Evolutionary conservation across 1,140 invertebrate genomes (phyloP).

Genomic region (Penaeus vannamei): DNA sequence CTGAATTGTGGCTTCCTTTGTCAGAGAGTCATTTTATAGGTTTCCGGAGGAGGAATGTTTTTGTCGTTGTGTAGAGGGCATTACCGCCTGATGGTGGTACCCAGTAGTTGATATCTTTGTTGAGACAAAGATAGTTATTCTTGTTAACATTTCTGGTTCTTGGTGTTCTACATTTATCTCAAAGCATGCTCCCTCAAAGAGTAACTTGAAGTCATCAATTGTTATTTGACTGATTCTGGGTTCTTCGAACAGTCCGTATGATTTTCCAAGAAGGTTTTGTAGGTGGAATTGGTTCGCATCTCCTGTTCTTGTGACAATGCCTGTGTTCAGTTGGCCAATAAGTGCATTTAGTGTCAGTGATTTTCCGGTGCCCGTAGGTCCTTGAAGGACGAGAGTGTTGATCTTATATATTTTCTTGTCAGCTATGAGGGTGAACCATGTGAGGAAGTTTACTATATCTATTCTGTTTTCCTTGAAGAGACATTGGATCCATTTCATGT

Average conservation of each 20-base stretch:
- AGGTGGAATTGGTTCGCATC: conserved; percentile 10
- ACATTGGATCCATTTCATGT: conserved; percentile 9
- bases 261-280: background rate
- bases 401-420: conserved; percentile 10
- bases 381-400: conserved; percentile 32
- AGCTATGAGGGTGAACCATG: conserved; percentile 14
- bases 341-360: background rate
- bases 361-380: conserved; percentile 52
- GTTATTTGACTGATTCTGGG: background rate
- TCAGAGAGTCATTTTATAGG: background rate
- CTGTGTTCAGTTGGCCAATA: background rate
- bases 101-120: background rate
- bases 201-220: background rate
- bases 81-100: background rate
- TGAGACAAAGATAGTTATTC: background rate
- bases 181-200: background rate
- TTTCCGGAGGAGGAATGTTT: background rate
- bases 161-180: background rate
- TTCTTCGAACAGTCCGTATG: background rate
- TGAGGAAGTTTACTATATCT: background rate
- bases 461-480: background rate
- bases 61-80: background rate
- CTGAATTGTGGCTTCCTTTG: background rate
- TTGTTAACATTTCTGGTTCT: background rate
- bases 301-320: background rate